Conservation (phyloP, 53 echinoderm and acorn worm genomes). For the Mesocentrotus franciscanus region DNA sequence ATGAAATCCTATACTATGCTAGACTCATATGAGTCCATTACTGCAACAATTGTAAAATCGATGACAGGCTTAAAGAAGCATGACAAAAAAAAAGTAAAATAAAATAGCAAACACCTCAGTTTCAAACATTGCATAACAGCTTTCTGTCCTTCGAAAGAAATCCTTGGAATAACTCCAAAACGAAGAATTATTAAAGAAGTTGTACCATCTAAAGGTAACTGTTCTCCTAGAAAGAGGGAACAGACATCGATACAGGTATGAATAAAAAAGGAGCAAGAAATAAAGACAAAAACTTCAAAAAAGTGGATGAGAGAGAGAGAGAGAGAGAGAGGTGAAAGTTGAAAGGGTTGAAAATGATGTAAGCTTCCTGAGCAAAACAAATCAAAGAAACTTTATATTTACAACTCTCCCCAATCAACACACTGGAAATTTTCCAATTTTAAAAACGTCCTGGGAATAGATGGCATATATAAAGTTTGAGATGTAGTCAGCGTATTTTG, state of each 20-base stretch:
- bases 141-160: background rate
- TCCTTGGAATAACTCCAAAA: background rate
- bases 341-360: background rate
- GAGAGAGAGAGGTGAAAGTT: background rate
- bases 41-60: too few relatives aligned
- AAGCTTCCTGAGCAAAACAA: background rate
- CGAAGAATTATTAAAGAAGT: background rate
- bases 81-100: background rate
- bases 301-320: background rate
- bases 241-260: background rate
- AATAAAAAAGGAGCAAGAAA: background rate
- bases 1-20: background rate
- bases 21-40: background rate
- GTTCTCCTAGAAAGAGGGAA: background rate
- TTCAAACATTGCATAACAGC: background rate
- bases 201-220: background rate
- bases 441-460: background rate
- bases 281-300: background rate
- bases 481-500: constrained; percentile 39
- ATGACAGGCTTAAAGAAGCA: background rate
- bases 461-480: background rate
- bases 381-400: background rate
- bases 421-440: constrained; percentile 41
- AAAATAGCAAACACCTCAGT: background rate
- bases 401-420: constrained; percentile 27